phyloP scores from a whole-genome alignment of 2,113 vertebrate species.

The Rhodinocichla rosea region DNA sequence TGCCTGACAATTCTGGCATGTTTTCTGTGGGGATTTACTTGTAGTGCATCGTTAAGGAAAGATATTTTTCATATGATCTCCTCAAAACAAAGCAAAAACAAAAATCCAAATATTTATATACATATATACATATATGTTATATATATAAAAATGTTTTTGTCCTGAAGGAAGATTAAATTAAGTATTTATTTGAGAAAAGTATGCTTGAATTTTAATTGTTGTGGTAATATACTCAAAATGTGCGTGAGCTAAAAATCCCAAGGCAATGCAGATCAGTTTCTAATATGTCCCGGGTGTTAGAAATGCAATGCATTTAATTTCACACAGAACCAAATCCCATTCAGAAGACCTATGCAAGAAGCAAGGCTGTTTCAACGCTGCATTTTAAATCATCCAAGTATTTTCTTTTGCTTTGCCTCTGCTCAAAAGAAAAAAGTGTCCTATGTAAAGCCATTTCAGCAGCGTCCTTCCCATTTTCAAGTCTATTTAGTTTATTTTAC shows the following conservation, averaged over 20 bases:
- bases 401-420: slow-evolving; percentile 15
- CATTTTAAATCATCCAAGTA: slow-evolving; percentile 32
- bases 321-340: slow-evolving; percentile 56
- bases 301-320: slow-evolving; percentile 56
- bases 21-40: slow-evolving; percentile 51
- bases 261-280: slow-evolving; percentile 48
- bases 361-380: background rate
- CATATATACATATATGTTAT: background rate
- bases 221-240: slow-evolving; percentile 20
- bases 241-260: slow-evolving; percentile 10
- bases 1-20: slow-evolving; percentile 49
- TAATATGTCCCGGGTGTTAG: slow-evolving; percentile 27
- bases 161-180: background rate
- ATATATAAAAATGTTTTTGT: background rate
- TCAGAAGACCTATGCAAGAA: slow-evolving; percentile 33
- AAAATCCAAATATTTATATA: background rate
- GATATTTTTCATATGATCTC: slow-evolving; percentile 10
- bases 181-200: background rate
- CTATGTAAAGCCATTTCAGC: background rate
- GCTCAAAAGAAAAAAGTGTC: background rate
- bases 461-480: background rate
- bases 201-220: slow-evolving; percentile 45
- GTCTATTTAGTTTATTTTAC: background rate
- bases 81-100: background rate
- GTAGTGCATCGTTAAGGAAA: slow-evolving; percentile 25